Evolutionary conservation across 2,888 invertebrate genomes (phyloP).

Genomic region (Ornithoptera alexandrae): DNA sequence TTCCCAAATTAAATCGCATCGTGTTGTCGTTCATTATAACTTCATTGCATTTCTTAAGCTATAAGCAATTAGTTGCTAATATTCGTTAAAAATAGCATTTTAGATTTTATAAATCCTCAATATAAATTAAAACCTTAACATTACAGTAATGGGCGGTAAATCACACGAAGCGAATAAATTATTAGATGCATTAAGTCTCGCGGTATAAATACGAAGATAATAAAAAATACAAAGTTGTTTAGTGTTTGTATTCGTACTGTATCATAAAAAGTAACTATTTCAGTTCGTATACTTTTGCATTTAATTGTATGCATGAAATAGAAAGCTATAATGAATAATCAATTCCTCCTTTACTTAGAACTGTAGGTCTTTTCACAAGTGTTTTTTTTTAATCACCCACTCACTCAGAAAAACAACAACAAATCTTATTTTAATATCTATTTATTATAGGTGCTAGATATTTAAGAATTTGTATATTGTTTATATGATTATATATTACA

Average conservation of each 20-base stretch:
- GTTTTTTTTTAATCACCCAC: too few relatives aligned
- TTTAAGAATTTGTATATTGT: too few relatives aligned
- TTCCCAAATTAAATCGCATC: too few relatives aligned
- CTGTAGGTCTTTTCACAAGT: background rate
- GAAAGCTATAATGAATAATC: background rate
- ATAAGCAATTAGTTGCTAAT: too few relatives aligned
- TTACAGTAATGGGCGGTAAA: constrained; percentile 63
- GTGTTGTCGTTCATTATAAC: background rate
- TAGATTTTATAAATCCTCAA: constrained; percentile 60
- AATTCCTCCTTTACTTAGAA: background rate
- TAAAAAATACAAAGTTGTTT: constrained; percentile 44
- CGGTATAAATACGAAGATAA: constrained; percentile 54
- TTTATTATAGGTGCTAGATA: too few relatives aligned
- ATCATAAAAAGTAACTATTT: constrained; percentile 34
- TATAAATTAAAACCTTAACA: constrained; percentile 60
- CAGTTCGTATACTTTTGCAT: background rate
- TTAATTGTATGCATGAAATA: background rate
- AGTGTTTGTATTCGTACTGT: constrained; percentile 40
- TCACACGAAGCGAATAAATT: constrained; percentile 68
- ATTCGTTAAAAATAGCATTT: constrained; percentile 53
- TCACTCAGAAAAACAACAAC: too few relatives aligned
- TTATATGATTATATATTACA: too few relatives aligned
- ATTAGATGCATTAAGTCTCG: constrained; percentile 58
- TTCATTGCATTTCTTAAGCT: background rate
- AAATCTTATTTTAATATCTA: too few relatives aligned